These are phyloP conservation scores for Trichonephila inaurata DNA, from an alignment of 1,140 invertebrate species.

Conservation along the genomic window DNA sequence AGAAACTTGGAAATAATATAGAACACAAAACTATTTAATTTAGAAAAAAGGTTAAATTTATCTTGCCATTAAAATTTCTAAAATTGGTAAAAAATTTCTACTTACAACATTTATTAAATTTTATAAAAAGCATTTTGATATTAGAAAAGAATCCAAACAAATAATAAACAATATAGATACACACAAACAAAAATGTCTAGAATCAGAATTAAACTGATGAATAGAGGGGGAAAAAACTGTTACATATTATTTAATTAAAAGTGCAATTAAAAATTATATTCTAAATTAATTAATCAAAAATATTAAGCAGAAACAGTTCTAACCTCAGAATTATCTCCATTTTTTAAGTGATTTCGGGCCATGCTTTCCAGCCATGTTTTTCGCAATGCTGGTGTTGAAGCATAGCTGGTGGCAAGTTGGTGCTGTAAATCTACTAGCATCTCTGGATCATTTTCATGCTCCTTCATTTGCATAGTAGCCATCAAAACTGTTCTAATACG, in stretches of 20 bases:
- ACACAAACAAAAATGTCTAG: too few species aligned
- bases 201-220: too few species aligned
- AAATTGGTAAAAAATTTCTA: too few species aligned
- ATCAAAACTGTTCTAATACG: constrained; percentile 95
- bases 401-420: constrained; percentile 95
- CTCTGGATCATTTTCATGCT: constrained; percentile 93
- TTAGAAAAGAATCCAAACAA: too few species aligned
- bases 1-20: background rate
- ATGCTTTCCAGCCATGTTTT: constrained; percentile 97
- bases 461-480: constrained; percentile 95
- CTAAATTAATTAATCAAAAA: background rate
- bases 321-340: constrained; percentile 90
- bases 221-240: too few species aligned
- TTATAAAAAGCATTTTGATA: too few species aligned
- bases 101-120: too few species aligned
- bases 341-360: constrained; percentile 88
- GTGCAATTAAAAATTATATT: background rate
- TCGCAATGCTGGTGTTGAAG: constrained; percentile 94
- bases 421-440: constrained; percentile 95
- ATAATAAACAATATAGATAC: too few species aligned
- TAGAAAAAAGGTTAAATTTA: too few species aligned
- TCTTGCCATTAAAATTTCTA: too few species aligned
- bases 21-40: too few species aligned
- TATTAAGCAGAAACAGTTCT: background rate
- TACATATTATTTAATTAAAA: too few species aligned